Evolutionary conservation across 2,113 vertebrate genomes (phyloP), one percentile per base, ranked within the genome.

Genomic region (Papio anubis): DNA sequence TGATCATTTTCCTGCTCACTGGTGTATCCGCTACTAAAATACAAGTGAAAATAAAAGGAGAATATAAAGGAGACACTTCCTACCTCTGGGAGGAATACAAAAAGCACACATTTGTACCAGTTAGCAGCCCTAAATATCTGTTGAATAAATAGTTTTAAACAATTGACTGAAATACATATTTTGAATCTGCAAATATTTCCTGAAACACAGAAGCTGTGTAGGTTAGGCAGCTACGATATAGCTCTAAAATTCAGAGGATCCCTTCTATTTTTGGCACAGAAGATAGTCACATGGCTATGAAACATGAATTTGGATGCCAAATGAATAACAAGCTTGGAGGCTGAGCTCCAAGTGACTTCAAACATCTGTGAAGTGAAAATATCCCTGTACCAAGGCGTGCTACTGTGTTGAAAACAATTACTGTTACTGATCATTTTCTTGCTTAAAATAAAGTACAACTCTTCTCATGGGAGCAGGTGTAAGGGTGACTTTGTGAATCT

Each of bases 311-410:
- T 73, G 25, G 52, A 88, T 90, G 76, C 84, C 95, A 92, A 79
- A 57, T 70, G 52, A 95, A 90, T 92, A 85, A 35, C 43, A 88
- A 94, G 43, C 83, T 55, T 83, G 57, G 35, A 86, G 83, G 48
- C 82, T 85, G 20, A 95, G 66, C 1, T 12, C 73, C 61, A 35
- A 90, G 66, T 85, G 86, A 96, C 64, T 93, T 83, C 61, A 95
- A 87, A 93, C 83, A 92, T 96, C 91, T 91, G 85, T 84, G 93
- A 88, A 96, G 55, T 93, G 92, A 93, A 94, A 94, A 88, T 73
- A 70, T 70, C 17, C 80, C 59, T 81, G 5, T 40, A 88, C 32
- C 38, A 23, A 90, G 88, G 50, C 57, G 52, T 5, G 61, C 45
- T 57, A 27, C 84, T 94, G 30, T 90, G 73, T 35, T 81, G 40